These are phyloP conservation scores for Heptranchias perlo DNA, from an alignment of 2,113 vertebrate genomes.

Conservation along the genomic window DNA sequence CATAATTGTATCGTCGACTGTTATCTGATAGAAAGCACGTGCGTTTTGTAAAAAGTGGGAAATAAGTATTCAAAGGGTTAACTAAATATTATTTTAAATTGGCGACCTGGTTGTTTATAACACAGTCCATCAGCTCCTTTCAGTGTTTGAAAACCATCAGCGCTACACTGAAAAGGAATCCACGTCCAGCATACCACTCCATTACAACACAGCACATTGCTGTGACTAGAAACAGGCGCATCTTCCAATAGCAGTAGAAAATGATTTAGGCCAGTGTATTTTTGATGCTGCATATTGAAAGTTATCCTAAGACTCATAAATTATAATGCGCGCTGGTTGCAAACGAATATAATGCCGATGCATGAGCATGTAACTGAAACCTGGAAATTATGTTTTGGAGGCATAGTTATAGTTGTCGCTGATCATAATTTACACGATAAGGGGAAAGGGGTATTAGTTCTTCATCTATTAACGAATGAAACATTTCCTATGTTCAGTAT, in stretches of 20 bases:
- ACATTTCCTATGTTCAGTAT: background rate
- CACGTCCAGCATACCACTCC: background rate
- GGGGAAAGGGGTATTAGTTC: background rate
- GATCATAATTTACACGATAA: background rate
- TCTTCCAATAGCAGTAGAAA: background rate
- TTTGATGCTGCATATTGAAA: background rate
- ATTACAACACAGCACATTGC: background rate
- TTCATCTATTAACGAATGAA: background rate
- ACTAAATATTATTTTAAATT: background rate
- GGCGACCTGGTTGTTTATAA: background rate
- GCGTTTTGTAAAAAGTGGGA: background rate
- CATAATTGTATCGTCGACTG: background rate
- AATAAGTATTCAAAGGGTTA: background rate
- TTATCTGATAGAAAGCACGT: background rate
- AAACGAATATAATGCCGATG: background rate
- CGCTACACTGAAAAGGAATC: background rate
- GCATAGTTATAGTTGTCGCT: background rate
- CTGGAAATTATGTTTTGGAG: constrained; percentile 5
- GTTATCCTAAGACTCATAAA: background rate
- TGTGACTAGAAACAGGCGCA: background rate
- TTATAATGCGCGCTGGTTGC: background rate
- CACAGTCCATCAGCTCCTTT: background rate
- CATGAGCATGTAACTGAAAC: background rate
- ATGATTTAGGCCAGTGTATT: background rate
- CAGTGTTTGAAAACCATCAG: background rate